These are phyloP conservation scores for Plemyria rubiginata DNA, from an alignment of 2,888 invertebrate genomes.

Conservation along the genomic window DNA sequence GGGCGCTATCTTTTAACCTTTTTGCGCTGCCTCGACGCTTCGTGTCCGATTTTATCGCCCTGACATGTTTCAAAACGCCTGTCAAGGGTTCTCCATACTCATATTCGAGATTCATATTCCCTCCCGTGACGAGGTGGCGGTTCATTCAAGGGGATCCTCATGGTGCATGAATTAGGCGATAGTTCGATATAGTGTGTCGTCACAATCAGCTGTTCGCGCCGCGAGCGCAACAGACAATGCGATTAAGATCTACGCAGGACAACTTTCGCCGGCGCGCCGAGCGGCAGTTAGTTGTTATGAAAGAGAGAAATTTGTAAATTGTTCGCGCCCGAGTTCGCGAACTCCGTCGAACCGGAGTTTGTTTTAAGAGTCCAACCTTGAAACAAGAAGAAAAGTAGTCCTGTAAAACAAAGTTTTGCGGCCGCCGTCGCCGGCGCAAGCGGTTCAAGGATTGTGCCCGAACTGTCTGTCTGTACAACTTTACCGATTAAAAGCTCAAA, in stretches of 20 bases:
- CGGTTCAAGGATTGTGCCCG: constrained; percentile 86
- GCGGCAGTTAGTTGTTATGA: constrained; percentile 86
- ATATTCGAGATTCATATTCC: constrained; percentile 35
- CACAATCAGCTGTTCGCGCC: constrained; percentile 81
- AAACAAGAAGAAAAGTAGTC: constrained; percentile 87
- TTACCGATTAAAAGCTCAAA: constrained; percentile 86
- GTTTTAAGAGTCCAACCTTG: constrained; percentile 86
- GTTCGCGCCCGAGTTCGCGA: constrained; percentile 86
- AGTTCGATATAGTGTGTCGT: constrained; percentile 76
- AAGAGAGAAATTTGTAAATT: constrained; percentile 86
- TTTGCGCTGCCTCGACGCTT: constrained; percentile 43
- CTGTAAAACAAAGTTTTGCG: constrained; percentile 86
- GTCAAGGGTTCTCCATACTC: constrained; percentile 44
- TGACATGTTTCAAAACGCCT: constrained; percentile 49
- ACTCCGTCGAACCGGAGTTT: constrained; percentile 86
- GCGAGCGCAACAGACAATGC: constrained; percentile 85
- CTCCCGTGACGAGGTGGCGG: not conserved
- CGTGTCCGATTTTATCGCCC: constrained; percentile 50
- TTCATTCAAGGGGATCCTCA: constrained; percentile 38
- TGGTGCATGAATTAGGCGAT: constrained; percentile 63
- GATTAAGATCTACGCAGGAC: constrained; percentile 86
- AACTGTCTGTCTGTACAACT: constrained; percentile 86
- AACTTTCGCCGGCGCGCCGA: constrained; percentile 85
- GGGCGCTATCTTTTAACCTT: constrained; percentile 61
- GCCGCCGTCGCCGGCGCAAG: constrained; percentile 86